Evolutionary conservation across 2,797 vertebrate genomes (phyloP).

Genomic region (Melanotaenia pygmaea): DNA sequence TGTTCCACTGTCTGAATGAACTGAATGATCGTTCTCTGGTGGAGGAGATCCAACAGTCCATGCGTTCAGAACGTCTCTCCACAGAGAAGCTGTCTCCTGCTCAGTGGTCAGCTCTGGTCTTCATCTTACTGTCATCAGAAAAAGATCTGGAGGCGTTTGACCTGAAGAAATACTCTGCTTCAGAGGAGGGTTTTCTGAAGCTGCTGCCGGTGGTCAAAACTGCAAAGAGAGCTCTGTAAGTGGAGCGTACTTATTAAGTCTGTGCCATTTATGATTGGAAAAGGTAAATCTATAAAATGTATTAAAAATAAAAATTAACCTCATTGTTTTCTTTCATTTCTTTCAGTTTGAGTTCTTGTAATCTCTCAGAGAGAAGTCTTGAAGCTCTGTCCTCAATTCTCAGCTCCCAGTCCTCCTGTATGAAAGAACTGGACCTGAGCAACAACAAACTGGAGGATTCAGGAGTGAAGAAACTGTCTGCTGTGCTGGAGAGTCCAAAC

Average conservation of each 20-base stretch:
- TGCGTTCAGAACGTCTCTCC: too few relatives aligned
- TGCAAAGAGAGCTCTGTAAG: conserved; percentile 17
- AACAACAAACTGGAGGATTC: too few relatives aligned
- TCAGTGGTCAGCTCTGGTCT: conserved; percentile 11
- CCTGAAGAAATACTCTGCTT: conserved; percentile 16
- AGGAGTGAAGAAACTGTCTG: too few relatives aligned
- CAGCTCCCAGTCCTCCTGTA: too few relatives aligned
- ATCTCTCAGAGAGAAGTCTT: neutral
- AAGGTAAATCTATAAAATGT: too few relatives aligned
- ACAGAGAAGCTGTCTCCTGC: neutral
- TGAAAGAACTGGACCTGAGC: too few relatives aligned
- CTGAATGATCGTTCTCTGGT: too few relatives aligned
- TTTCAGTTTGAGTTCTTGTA: conserved; percentile 4
- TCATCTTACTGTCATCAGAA: conserved; percentile 11
- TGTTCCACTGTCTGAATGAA: too few relatives aligned
- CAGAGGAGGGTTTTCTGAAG: conserved; percentile 15
- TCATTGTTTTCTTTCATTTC: too few relatives aligned
- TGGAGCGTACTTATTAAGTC: neutral
- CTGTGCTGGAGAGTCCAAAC: neutral
- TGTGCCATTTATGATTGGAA: neutral
- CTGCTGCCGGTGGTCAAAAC: conserved; percentile 18
- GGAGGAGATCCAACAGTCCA: too few relatives aligned
- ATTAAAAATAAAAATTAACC: too few relatives aligned
- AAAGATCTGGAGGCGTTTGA: conserved; percentile 20
- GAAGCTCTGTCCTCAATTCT: too few relatives aligned